Base-by-base conservation (phyloP, 2,888 invertebrate genomes). In the Cylindroiulus punctatus region DNA sequence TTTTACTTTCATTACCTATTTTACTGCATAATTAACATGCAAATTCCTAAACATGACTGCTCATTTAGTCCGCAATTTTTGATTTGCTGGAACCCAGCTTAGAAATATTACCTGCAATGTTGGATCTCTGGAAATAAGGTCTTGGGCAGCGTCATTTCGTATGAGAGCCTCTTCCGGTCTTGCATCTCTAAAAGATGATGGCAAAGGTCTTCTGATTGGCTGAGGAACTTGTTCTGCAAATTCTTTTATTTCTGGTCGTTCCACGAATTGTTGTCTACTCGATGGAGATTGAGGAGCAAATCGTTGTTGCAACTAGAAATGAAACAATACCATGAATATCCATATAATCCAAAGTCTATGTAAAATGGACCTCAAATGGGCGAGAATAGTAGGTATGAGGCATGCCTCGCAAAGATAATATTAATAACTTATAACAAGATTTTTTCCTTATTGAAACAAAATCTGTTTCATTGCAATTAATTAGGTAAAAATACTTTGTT, bases 271-370 rank as follows among this genome's bases (percentile, higher is more conserved):
- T 4, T 76, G 76, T 26, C 76, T 76, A 26, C 26, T 26, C 10
- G 65, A n/a, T 7, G 26, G 10, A 12, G 76, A 76, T 26, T 76
- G 76, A 30, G 76, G 76, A 0, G 76, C 76, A 76, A 76, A 76
- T 76, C 76, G 26, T 76, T 76, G 76, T 30, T 76, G 26, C 30
- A 76, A 26, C 76, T 76, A 22, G 22, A 76, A 76, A 76, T 76
- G 76, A 76, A 76, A 76, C 19, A 22, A 65, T 36, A 36, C 36
- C 36, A 36, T 36, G 36, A 57, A n/a, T 42, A 10, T 42, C 5
- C 10, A 19, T 14, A 47, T 47, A n/a, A n/a, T n/a, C n/a, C n/a
- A n/a, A n/a, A n/a, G n/a, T n/a, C n/a, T n/a, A n/a, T n/a, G 40
- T 7, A 40, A 10, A 65, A 65, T 65, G 4, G n/a, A 65, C n/a